Base-by-base conservation (phyloP, 2,113 vertebrate species). In the Arvicanthis niloticus region DNA sequence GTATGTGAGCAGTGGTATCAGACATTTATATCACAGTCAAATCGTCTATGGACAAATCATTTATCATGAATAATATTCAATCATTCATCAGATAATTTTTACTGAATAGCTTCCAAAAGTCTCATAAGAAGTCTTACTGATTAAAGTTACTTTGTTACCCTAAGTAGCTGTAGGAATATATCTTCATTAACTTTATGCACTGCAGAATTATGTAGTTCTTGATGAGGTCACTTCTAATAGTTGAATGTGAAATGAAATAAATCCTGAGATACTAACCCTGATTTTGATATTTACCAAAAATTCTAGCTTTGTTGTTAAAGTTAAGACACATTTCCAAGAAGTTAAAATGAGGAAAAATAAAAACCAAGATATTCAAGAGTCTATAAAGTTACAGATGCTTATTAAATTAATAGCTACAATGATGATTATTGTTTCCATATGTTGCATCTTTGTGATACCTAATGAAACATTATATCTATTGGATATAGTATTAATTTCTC, bases 331-430 rank as follows among this genome's bases (percentile, higher is more conserved):
- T 91, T 93, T 88, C 60, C 75, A 70, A 42, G 88, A 7, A 97
- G 95, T 91, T 82, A 88, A 40, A 93, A 92, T 72, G 17, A 6
- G 77, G 48, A 91, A 93, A 58, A 98, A 96, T 42, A 78, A 86
- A 72, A 97, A 97, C 11, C 31, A 86, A 53, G 51, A 45, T 51
- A 26, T 95, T 98, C 88, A 67, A 94, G 4, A 5, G 95, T 93
- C 81, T 65, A 56, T 92, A 94, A 95, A 97, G 48, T 91, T 93
- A 93, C 68, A 56, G 13, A 53, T 90, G 1, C 53, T 98, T 95
- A 85, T 92, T 89, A 65, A 98, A 94, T 76, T 22, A 19, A 4
- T 15, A 94, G 17, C 91, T 34, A 94, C 94, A 96, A 91, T 2
- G 58, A 7, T 82, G 31, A 11, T 76, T 37, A n/a, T 97, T 89